phyloP scores from a whole-genome alignment of 2,113 vertebrate species.

The Tragelaphus buxtoni region DNA sequence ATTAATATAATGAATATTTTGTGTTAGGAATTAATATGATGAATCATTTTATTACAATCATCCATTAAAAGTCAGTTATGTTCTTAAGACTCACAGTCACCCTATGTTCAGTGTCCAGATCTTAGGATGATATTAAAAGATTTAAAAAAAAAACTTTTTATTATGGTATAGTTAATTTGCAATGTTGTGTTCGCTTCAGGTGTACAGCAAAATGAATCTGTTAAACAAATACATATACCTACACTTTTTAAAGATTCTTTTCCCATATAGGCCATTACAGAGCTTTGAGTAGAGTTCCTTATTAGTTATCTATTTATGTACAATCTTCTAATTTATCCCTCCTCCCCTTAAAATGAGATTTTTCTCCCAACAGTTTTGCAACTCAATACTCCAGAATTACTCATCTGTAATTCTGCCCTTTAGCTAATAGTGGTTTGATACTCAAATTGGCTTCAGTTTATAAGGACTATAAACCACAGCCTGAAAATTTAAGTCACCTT shows the following conservation, averaged over 20 bases:
- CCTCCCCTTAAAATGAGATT: not conserved
- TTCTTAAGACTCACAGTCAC: not conserved
- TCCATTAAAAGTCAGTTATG: not conserved
- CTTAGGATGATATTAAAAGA: not conserved
- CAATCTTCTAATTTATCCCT: not conserved
- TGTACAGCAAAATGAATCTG: not conserved
- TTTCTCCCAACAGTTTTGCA: not conserved
- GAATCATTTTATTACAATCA: not conserved
- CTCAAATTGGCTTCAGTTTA: not conserved
- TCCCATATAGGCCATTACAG: not conserved
- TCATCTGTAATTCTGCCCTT: not conserved
- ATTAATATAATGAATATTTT: not conserved
- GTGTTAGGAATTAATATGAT: not conserved
- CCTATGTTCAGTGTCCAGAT: not conserved
- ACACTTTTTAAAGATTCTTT: not conserved
- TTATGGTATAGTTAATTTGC: not conserved
- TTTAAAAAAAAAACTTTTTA: not conserved
- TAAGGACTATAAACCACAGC: not conserved
- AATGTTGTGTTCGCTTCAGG: not conserved
- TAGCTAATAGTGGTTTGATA: not conserved
- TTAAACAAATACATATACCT: not conserved
- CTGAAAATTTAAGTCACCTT: not conserved
- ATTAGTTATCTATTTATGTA: not conserved
- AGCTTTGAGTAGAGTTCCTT: not conserved
- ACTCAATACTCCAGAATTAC: not conserved